Evolutionary conservation across 92 coral and sea anemone genomes (phyloP), one percentile per base, ranked within the genome.

Genomic region (Parazoanthus darwini): DNA sequence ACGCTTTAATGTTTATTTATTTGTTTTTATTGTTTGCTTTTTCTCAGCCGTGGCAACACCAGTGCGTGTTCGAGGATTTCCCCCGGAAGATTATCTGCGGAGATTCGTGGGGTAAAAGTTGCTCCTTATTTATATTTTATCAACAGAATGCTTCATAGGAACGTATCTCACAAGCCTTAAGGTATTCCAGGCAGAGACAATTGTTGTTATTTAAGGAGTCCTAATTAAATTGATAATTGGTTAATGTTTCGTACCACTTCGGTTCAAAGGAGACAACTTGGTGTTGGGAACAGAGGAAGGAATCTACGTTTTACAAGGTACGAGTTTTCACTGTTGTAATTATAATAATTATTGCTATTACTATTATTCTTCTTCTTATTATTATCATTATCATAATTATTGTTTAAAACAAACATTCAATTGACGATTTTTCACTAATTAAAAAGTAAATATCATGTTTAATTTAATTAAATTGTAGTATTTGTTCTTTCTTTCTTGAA

Each of bases 261-360:
- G 44, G 8, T 23, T 56, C 80, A 14, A 65, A 97, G 99, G 97
- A 7, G 94, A 95, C 44, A 90, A 90, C 26, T 78, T 97, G 51
- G 93, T 97, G 22, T 67, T 97, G 51, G 97, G 98, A 26, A 97
- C 99, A 46, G 99, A 97, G 65, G 96, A 94, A 78, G 99, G 99
- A 48, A 92, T 97, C 71, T 94, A 86, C 76, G 89, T 94, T 37
- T 79, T 96, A 3, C 89, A 87, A 73, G 98, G 98, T 96, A 72
- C 4, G 86, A 86, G 13, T 23, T 6, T 23, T 23, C n/a, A 63
- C 59, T 54, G 59, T 54, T 29, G 33, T 29, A 29, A 29, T 0
- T 29, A 51, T 51, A 0, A 9, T 13, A 15, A 51, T 51, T 3
- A 51, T 9, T 1, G 0, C 1, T 8, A 51, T 10, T 8, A 51